Base-by-base conservation (phyloP, 1,140 invertebrate species). In the Drosophila fuyamai region DNA sequence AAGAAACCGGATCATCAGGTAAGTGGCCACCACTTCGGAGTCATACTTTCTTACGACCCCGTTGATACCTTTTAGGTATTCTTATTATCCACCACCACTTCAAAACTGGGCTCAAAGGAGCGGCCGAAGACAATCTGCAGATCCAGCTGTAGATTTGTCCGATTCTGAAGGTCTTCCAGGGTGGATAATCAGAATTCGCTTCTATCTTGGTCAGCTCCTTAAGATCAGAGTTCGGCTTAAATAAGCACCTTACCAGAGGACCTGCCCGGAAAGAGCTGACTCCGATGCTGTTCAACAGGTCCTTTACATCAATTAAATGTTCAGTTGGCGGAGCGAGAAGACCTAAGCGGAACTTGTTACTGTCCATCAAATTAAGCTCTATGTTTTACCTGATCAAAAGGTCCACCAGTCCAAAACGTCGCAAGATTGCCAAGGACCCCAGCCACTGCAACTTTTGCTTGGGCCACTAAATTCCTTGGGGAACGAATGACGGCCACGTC, bases 391-490 rank as follows among this genome's bases (percentile, higher is more conserved):
- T 8, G 40, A 41, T 14, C 29, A 32, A 7, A 8, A 18, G 8
- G 16, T 8, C 18, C 9, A 18, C 16, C 29, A 32, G 2, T 44
- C 43, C 43, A 18, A 5, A 44, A 4, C 38, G 53, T 7, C 53
- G 38, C 13, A 63, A 27, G 0, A 14, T 27, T 10, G 60, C 60
- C 9, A 43, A n/a, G 4, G 60, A 58, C 7, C 35, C 27, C 13
- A 63, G 13, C 60, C 60, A 63, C 18, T 63, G 16, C 13, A 63
- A 63, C 14, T 43, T 5, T 4, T n/a, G 14, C 27, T 58, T 16
- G 27, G 36, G 51, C 53, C 53, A 63, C 27, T 12, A 5, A 57
- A 6, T 29, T 6, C 13, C 16, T 0, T 1, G 3, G 13, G 10
- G 4, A 4, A 32, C 13, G 7, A 63, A 43, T 38, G 43, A 54